Base-by-base conservation (phyloP, 2,113 vertebrate genomes). In the Petaurus breviceps region DNA sequence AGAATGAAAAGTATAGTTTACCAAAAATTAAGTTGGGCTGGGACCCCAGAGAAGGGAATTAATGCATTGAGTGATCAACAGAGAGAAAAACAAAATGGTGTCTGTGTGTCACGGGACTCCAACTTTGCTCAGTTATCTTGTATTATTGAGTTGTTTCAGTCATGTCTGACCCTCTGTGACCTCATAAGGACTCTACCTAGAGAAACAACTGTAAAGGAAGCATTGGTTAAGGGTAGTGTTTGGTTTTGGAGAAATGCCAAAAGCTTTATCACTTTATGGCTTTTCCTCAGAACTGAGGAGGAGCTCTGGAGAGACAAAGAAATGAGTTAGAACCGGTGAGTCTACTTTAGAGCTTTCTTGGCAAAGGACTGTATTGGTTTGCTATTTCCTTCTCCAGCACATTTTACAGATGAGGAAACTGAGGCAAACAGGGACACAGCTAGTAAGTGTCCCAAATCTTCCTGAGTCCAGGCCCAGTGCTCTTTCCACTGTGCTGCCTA, bases 21-120 rank as follows among this genome's bases (percentile, higher is more conserved):
- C 31, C 16, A n/a, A 3, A 77, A 77, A 77, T 19, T n/a, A n/a
- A n/a, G 37, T 77, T 77, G 37, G 61, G 28, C 57, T 31, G 55
- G 43, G 51, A 12, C 51, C 93, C 93, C 61, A 91, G 0, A 91
- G 37, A 77, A 90, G 55, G 95, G 91, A 94, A 96, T 84, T 93
- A 25, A 91, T 61, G 24, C 92, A 23, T 25, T 90, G 92, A 96
- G 94, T 95, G 95, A 91, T 91, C 8, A 84, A 51, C 91, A 91
- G 94, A 91, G 92, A 94, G 90, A 92, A 94, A 61, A 28, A 3
- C 22, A 24, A 91, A 94, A 46, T 19, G 51, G 37, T n/a, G 37
- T 11, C 37, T n/a, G 9, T n/a, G 37, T 26, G 43, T 8, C 89
- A 12, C 23, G 10, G 89, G 23, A 26, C 9, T 28, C 57, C 31